Base-by-base conservation (phyloP, 2,888 invertebrate species). In the Drosophila borealis region DNA sequence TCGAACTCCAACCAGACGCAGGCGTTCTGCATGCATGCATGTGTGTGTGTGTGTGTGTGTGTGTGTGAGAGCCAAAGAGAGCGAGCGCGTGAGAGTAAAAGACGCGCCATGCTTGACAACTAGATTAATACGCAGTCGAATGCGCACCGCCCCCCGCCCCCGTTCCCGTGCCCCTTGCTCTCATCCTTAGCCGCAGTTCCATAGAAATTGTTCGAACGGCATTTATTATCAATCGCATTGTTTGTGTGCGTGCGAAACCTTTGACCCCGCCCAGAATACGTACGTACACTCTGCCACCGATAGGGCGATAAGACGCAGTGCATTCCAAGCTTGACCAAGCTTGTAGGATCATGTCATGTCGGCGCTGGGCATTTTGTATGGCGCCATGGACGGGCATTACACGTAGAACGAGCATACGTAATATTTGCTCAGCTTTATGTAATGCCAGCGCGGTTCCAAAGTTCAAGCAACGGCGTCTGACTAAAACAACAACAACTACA, bases 101-200 rank as follows among this genome's bases (percentile, higher is more conserved):
- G 42, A 13, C 59, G 50, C 25, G 36, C 25, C 46, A 75, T 80
- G 71, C 81, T 86, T 82, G 81, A 82, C 81, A 87, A 82, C 81
- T 81, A 87, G 88, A 82, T 82, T 84, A 82, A 63, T 44, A 69
- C 42, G 41, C 60, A 61, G 50, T 36, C 33, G 39, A 42, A 1
- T 5, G n/a, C 5, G 19, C 19, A 4, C n/a, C 5, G 0, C 4
- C 13, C 4, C 13, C 10, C 17, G 9, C n/a, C 2, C 14, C 11
- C n/a, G n/a, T n/a, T n/a, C n/a, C n/a, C n/a, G n/a, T n/a, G n/a
- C n/a, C 13, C 21, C 4, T 17, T 39, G 11, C 19, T 34, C 8
- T 8, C 36, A 3, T 11, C 13, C 25, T 8, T 29, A 8, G 29
- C 29, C 29, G 8, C 42, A 42, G 25, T 33, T 21, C 46, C 36